Evolutionary conservation across 2,113 vertebrate species (phyloP), one percentile per base, ranked within the genome.

Genomic region (Motacilla alba): DNA sequence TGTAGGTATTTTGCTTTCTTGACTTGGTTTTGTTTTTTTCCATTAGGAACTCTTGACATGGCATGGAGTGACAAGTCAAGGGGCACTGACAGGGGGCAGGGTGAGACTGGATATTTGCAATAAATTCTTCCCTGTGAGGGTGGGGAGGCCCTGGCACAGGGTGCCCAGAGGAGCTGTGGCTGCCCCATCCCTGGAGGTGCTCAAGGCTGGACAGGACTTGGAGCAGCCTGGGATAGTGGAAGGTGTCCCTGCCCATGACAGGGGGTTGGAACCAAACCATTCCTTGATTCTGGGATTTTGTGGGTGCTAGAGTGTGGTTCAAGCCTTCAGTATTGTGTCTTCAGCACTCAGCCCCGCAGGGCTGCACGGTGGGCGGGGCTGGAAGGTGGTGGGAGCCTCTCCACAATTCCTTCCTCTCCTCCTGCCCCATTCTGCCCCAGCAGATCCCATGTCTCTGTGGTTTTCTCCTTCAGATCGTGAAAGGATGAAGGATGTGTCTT

Each of bases 391-490:
- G 70, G 66, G 83, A 82, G 20, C 41, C 30, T 20, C 50, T n/a
- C 55, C 26, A 60, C 35, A 10, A 3, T 50, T 58, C 37, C 5
- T 3, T 37, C 52, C 1, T 8, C 33, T 56, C 44, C 39, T 64
- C 23, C 44, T 0, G 0, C 6, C 30, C 13, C 5, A 19, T 33
- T 24, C 35, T 35, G 35, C 35, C 35, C 35, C 35, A 35, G 1
- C 7, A 0, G 3, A 31, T 60, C 47, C 37, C 46, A 0, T 10
- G 24, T 41, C n/a, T 24, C 63, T 41, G 49, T 15, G 1, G 1
- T 72, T 73, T 83, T 21, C 58, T 60, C 62, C 43, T 76, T 50
- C 81, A 41, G 13, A 11, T 63, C 44, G 20, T 26, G n/a, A 8
- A 33, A 64, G 9, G n/a, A 22, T 27, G 53, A 50, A 76, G 72